Evolutionary conservation across 2,797 vertebrate species (phyloP), one percentile per base, ranked within the genome.

Genomic region (Hypotaenidia okinawae): DNA sequence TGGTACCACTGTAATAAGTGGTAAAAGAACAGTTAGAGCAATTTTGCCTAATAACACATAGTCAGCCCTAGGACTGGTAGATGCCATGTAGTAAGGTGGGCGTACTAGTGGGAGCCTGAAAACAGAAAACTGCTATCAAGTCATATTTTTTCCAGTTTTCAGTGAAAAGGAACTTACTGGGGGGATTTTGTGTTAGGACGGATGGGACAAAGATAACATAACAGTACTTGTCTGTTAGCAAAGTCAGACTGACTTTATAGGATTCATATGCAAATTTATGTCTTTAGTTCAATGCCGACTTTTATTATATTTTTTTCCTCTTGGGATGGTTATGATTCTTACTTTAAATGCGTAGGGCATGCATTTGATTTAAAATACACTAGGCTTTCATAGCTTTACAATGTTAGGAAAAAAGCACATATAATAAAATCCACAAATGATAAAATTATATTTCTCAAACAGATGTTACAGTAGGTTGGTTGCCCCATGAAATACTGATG

Each of bases 401-500:
- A 54, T 37, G 67, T 86, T 94, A 84, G 82, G 80, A 95, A 97
- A 89, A 66, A 89, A 88, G 55, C 39, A 74, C 72, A 16, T 84
- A 87, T 90, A 88, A 84, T 92, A 92, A 97, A 86, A 95, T 91
- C 35, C 47, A 64, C 73, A 96, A 89, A 76, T 84, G n/a, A 88
- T 95, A 94, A 96, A 95, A 95, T 82, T 84, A 69, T 79, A 33
- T 86, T 95, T 97, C 94, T 75, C 87, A 94, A 85, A 87, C 83
- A 92, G 89, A n/a, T 96, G 84, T 97, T 87, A 45, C 27, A 69
- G 68, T 51, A 93, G 82, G 75, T 86, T 95, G 84, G 52, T 30
- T 97, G 88, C 72, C 90, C 84, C 92, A 87, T 61, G 89, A 96
- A 97, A 97, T 94, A 86, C 88, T 83, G 70, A 81, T 83, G 87